Evolutionary conservation across 2,888 invertebrate genomes (phyloP).

Genomic region (Cheiracanthium punctorium): DNA sequence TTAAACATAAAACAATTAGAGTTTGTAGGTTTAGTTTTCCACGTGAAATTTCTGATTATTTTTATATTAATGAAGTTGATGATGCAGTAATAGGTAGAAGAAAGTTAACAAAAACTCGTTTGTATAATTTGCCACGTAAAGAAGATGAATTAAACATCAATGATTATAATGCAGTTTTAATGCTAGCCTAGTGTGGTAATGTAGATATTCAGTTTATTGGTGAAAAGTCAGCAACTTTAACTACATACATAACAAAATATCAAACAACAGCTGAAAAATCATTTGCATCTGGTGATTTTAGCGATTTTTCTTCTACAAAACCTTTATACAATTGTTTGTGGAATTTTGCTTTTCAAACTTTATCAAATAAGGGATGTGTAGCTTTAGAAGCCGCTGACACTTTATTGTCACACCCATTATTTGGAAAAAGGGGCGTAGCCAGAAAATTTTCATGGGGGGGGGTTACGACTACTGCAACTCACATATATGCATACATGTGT

Average conservation of each 20-base stretch:
- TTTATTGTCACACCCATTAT: not conserved
- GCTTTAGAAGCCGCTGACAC: conserved; percentile 23
- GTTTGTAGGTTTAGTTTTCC: conserved; percentile 21
- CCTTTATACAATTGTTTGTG: not conserved
- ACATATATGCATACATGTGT: no score
- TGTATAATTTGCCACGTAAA: not conserved
- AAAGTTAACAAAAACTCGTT: not conserved
- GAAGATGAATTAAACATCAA: not conserved
- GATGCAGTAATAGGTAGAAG: not conserved
- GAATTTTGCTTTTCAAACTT: not conserved
- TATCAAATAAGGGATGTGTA: not conserved
- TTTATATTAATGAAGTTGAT: not conserved
- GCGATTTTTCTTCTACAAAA: no score
- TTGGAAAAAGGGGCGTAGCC: not conserved
- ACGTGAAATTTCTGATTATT: not conserved
- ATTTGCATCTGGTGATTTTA: no score
- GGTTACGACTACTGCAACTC: no score
- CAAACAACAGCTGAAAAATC: not conserved
- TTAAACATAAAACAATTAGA: not conserved
- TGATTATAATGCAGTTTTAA: not conserved
- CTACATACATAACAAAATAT: conserved; percentile 3
- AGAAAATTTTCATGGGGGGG: not conserved
- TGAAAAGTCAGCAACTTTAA: conserved; percentile 4
- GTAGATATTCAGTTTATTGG: conserved; percentile 16
- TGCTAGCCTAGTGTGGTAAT: conserved; percentile 17